phyloP scores from a whole-genome alignment of 2,113 vertebrate species.

The Calonectris borealis region DNA sequence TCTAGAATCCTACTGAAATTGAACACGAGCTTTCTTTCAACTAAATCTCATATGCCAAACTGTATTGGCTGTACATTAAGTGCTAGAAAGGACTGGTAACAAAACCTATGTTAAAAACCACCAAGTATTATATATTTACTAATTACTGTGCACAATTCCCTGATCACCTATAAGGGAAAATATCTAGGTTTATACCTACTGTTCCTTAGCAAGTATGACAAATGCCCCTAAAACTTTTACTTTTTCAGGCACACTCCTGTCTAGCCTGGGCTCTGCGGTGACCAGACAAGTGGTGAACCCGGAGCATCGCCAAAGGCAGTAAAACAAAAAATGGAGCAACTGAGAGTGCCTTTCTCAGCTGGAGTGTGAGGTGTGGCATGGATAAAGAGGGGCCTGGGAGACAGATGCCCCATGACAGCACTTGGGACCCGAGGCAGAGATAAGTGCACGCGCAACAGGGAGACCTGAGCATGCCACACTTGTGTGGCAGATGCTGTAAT shows the following conservation, averaged over 20 bases:
- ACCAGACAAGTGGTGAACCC: background rate
- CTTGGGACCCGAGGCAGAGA: background rate
- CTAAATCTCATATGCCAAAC: background rate
- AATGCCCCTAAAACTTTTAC: background rate
- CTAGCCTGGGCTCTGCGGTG: background rate
- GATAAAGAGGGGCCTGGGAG: background rate
- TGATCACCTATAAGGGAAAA: background rate
- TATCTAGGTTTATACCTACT: background rate
- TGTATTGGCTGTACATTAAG: background rate
- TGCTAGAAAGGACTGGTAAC: background rate
- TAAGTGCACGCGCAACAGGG: accelerated
- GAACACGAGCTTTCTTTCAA: background rate
- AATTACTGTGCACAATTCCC: background rate
- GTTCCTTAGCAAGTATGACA: background rate
- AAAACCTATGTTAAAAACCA: background rate
- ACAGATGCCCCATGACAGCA: background rate
- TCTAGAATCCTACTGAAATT: slow-evolving; percentile 26
- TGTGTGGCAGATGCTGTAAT: background rate
- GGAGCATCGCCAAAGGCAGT: background rate
- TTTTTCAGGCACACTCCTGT: background rate
- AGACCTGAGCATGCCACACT: accelerated
- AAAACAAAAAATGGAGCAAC: background rate
- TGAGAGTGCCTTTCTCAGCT: background rate
- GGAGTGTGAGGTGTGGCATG: background rate
- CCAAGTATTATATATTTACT: background rate